Base-by-base conservation (phyloP, 2,797 vertebrate species). In the Pipistrellus pygmaeus region DNA sequence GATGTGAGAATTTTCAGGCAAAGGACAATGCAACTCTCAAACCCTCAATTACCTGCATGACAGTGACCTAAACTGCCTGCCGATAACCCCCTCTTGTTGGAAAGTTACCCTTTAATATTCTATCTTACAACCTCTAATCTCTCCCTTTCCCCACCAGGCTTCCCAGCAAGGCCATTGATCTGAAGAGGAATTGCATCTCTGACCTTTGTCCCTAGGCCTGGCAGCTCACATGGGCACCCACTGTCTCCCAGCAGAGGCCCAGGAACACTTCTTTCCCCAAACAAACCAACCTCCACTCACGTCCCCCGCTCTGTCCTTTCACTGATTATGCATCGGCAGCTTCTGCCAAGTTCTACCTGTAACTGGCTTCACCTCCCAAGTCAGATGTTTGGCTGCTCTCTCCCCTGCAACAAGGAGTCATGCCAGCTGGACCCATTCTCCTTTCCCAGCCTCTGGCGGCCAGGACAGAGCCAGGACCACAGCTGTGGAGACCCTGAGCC, bases 191-290 rank as follows among this genome's bases (percentile, higher is more conserved):
- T 95, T 95, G 93, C 46, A 94, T 83, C 86, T 78, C 73, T 96
- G 91, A 97, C 97, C 97, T 97, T 97, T 97, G 96, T 93, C 93
- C 97, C 60, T n/a, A 81, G 73, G 25, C 41, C 87, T 68, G 77
- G 91, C 86, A 95, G 64, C 84, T 96, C 86, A 95, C 89, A n/a
- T 77, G 92, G 68, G 64, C 93, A 72, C 60, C 78, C 71, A 90
- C 71, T 75, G 13, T 86, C 93, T 96, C 87, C 85, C 86, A 91
- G 72, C 78, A 84, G 84, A 92, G 95, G 76, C 87, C 51, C 23
- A 68, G 77, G 57, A 85, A 96, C 53, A 80, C 53, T 57, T 88
- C 84, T 95, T 94, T 97, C 82, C 71, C 83, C 71, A 96, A 96
- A 97, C 90, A 94, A 94, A 64, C 68, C 88, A 89, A 76, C 32